Conservation (phyloP, 2,888 invertebrate genomes). For the Phengaris arion region DNA sequence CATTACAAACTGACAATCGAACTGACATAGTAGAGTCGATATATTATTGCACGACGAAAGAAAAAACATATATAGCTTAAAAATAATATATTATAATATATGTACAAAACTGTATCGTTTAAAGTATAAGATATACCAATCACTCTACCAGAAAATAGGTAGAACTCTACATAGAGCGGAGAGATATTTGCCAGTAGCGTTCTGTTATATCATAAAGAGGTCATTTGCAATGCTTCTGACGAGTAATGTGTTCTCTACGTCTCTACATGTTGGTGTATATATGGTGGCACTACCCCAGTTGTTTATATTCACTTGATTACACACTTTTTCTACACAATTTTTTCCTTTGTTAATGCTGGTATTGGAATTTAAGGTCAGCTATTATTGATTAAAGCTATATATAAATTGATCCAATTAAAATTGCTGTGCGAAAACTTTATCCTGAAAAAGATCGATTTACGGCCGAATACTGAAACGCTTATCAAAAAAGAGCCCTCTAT, state of each 20-base stretch:
- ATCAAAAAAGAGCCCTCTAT: too few relatives aligned
- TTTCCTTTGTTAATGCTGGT: neutral
- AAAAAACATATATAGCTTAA: too few relatives aligned
- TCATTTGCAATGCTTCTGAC: neutral
- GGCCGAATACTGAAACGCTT: too few relatives aligned
- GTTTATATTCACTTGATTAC: constrained; percentile 50
- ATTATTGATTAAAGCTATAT: constrained; percentile 32
- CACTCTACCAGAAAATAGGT: neutral
- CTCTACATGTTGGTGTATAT: neutral
- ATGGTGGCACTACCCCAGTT: constrained; percentile 51
- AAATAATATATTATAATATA: too few relatives aligned
- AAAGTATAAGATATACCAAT: too few relatives aligned
- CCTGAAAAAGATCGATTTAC: too few relatives aligned
- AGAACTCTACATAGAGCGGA: neutral
- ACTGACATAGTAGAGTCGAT: too few relatives aligned
- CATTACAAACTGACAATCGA: too few relatives aligned
- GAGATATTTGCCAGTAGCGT: neutral
- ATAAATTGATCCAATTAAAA: neutral
- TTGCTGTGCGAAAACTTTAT: neutral
- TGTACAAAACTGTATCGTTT: too few relatives aligned
- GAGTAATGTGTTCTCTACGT: neutral
- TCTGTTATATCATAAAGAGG: neutral
- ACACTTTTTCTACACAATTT: neutral
- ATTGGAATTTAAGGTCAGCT: constrained; percentile 19
- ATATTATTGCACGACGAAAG: too few relatives aligned